Percentiles rank a stretch among this genome's conserved stretches.
phyloP scores from a whole-genome alignment of 1,140 invertebrate genomes.

The Rhopalosiphum padi region DNA sequence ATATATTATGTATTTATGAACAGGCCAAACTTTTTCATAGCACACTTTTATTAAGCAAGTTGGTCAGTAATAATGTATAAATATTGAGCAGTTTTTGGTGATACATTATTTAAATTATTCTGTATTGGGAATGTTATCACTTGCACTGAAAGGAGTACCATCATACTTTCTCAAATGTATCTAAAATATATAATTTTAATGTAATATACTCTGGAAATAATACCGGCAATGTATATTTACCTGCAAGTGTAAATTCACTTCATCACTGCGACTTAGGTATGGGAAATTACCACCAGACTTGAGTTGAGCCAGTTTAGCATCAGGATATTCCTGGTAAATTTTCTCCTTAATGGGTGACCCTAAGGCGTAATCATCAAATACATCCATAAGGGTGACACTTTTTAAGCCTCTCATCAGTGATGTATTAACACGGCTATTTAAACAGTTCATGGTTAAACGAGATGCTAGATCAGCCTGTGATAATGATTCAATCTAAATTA shows the following conservation, averaged over 20 bases:
- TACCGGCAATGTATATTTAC: slow-evolving; percentile 67
- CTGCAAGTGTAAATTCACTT: slow-evolving; percentile 90
- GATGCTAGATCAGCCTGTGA: slow-evolving; percentile 85
- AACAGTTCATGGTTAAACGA: slow-evolving; percentile 86
- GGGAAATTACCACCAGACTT: slow-evolving; percentile 93
- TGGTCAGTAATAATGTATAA: background rate
- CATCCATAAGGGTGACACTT: slow-evolving; percentile 85
- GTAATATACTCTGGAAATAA: background rate
- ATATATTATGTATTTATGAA: background rate
- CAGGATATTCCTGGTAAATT: slow-evolving; percentile 86
- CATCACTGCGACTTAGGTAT: slow-evolving; percentile 85
- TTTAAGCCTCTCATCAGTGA: slow-evolving; percentile 72
- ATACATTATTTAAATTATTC: background rate
- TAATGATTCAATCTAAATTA: slow-evolving; percentile 78
- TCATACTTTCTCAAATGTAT: slow-evolving; percentile 59
- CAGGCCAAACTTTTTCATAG: background rate
- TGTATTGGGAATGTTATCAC: slow-evolving; percentile 41
- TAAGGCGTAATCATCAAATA: slow-evolving; percentile 89
- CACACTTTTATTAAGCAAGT: background rate
- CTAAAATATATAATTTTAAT: slow-evolving; percentile 40
- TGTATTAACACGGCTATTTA: slow-evolving; percentile 80
- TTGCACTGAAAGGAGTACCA: slow-evolving; percentile 56
- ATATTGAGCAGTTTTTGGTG: slow-evolving; percentile 11
- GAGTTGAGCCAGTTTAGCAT: slow-evolving; percentile 85
- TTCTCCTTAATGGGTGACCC: slow-evolving; percentile 76